Base-by-base conservation (phyloP, 23 tunicate species). In the Corella eumyota region DNA sequence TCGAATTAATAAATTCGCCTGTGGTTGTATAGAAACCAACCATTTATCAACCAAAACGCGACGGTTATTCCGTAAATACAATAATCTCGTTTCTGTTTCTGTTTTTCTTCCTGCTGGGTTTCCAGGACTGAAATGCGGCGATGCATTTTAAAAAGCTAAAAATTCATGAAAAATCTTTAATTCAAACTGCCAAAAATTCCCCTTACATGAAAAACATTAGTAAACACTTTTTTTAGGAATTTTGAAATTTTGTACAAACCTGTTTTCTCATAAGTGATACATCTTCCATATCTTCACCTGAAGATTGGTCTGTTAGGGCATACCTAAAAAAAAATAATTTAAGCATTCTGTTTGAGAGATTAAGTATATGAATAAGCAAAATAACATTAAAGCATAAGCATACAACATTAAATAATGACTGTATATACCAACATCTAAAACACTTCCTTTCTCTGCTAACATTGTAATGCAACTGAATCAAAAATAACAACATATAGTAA, bases 11-110 rank as follows among this genome's bases (percentile, higher is more conserved):
- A 83, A 0, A 63, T 34, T 32, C 81, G 46, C 30, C 92, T 45
- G 36, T 76, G 72, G 32, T 45, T 76, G 56, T 69, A 84, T 23
- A 84, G 61, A 69, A 84, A 70, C 94, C 94, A 84, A 15, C 81
- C 81, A 68, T 74, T 82, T 25, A 82, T 9, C 40, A 84, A 35
- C 83, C 81, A 75, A 22, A 84, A 69, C n/a, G 78, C 83, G 3
- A 64, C 53, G 3, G 77, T 62, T 25, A 69, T 36, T 7, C 77
- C 94, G 64, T 84, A 84, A 4, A 84, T 34, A 54, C 58, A 61
- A 28, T 45, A 57, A 34, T 84, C 81, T 34, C 73, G 35, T 26
- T 46, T 61, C 15, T 68, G 38, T 4, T 34, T 61, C 15, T 68
- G 38, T 4, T 34, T 55, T 25, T 64, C 58, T 27, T 38, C 40